These are phyloP conservation scores for Hirtodrosophila cameraria DNA, from an alignment of 2,888 invertebrate genomes.

Conservation along the genomic window DNA sequence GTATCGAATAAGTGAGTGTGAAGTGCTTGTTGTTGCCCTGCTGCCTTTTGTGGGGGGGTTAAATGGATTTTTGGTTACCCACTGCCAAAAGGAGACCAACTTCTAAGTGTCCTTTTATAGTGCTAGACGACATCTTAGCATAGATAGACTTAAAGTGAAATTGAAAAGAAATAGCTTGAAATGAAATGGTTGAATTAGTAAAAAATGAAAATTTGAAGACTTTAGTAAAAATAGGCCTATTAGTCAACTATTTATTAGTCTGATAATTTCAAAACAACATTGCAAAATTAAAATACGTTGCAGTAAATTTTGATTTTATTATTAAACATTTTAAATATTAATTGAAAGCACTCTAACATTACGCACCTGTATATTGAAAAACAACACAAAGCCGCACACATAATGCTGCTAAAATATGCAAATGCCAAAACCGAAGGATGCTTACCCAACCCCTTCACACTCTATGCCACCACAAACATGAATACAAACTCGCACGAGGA, in stretches of 20 bases:
- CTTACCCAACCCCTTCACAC: background rate
- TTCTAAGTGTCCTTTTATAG: conserved; percentile 6
- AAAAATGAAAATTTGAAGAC: too few species aligned
- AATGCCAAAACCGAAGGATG: conserved; percentile 24
- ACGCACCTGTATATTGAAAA: background rate
- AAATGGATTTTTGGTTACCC: conserved; percentile 30
- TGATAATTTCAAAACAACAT: too few species aligned
- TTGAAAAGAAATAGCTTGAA: background rate
- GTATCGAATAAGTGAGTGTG: conserved; percentile 15
- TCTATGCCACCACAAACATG: conserved; percentile 6
- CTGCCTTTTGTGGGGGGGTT: conserved; percentile 7
- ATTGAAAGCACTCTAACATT: too few species aligned
- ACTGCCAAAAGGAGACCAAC: conserved; percentile 3
- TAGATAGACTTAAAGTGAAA: background rate
- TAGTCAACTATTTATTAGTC: too few species aligned
- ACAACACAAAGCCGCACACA: background rate
- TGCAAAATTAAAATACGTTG: too few species aligned
- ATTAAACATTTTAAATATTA: too few species aligned
- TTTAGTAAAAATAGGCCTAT: too few species aligned
- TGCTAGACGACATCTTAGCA: background rate
- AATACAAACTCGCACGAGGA: conserved; percentile 27
- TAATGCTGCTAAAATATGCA: conserved; percentile 36
- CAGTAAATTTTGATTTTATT: too few species aligned
- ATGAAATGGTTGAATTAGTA: background rate
- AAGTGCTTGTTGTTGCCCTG: conserved; percentile 33